Conservation (phyloP, 2,888 invertebrate genomes). For the Sminthurides aquaticus region DNA sequence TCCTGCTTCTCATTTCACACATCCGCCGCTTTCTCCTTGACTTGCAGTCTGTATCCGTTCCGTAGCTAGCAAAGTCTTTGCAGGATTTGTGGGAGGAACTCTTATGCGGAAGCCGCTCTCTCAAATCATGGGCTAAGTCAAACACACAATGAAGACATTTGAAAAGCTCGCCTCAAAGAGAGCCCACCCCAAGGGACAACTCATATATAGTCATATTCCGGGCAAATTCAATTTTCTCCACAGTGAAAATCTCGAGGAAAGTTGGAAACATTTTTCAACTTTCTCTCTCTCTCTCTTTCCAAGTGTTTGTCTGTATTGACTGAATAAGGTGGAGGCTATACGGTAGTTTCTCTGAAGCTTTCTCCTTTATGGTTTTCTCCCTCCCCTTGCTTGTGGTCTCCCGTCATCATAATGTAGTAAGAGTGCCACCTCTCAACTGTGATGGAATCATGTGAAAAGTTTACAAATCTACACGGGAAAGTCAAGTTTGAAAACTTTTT, state of each 20-base stretch:
- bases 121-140: too few species aligned
- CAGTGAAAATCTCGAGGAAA: conserved; percentile 13
- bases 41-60: too few species aligned
- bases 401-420: neutral
- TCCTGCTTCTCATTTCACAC: too few species aligned
- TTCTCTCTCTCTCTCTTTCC: neutral
- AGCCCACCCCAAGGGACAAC: conserved; percentile 17
- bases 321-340: too few species aligned
- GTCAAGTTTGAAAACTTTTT: conserved; percentile 6
- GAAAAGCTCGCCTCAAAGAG: neutral
- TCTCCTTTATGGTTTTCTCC: neutral
- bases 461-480: conserved; percentile 18
- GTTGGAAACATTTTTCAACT: neutral
- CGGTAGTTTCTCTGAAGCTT: neutral
- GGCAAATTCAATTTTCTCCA: conserved; percentile 25
- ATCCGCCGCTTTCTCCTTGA: too few species aligned
- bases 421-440: neutral
- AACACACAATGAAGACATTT: too few species aligned
- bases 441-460: conserved; percentile 19
- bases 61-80: too few species aligned
- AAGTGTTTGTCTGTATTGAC: too few species aligned
- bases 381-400: neutral
- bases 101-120: too few species aligned
- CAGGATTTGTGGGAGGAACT: too few species aligned
- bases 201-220: conserved; percentile 24